These are phyloP conservation scores for Cottoperca gobio DNA, from an alignment of 2,797 vertebrate genomes.

Conservation along the genomic window DNA sequence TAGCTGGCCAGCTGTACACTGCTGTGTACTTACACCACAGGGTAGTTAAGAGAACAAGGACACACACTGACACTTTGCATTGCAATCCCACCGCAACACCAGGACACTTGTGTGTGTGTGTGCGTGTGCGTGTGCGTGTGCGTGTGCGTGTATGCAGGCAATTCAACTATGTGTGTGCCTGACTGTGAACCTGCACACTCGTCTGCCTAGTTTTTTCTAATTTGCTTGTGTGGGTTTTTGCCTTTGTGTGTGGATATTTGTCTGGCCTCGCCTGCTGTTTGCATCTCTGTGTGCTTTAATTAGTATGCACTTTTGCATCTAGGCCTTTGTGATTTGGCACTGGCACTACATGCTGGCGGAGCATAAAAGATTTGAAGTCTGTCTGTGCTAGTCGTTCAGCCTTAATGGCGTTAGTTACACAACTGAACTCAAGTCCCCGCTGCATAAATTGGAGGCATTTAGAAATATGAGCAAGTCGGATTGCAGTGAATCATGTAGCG, in stretches of 20 bases:
- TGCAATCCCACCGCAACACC: constrained; percentile 73
- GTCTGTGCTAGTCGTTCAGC: constrained; percentile 75
- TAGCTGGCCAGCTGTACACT: constrained; percentile 80
- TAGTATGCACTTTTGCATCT: constrained; percentile 80
- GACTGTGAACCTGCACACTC: constrained; percentile 39
- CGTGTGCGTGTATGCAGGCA: constrained; percentile 18
- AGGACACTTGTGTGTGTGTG: too few species aligned
- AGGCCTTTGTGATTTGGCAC: constrained; percentile 81
- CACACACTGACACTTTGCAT: constrained; percentile 75
- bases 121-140: too few species aligned
- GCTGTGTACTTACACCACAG: constrained; percentile 78
- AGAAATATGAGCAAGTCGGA: constrained; percentile 78
- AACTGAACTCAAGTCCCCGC: constrained; percentile 72
- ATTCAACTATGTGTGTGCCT: constrained; percentile 32
- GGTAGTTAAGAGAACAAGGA: constrained; percentile 79
- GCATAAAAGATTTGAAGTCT: constrained; percentile 79
- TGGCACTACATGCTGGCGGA: constrained; percentile 73
- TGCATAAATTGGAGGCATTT: constrained; percentile 77
- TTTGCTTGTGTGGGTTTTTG: constrained; percentile 66
- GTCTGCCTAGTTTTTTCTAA: constrained; percentile 50
- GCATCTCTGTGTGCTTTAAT: constrained; percentile 78
- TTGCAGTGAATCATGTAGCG: constrained; percentile 77
- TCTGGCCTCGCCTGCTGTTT: constrained; percentile 75
- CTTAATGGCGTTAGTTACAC: constrained; percentile 80
- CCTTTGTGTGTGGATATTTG: constrained; percentile 65